These are phyloP conservation scores for Archaeoteleia sp. DNA, from an alignment of 2,888 invertebrate species.

Conservation along the genomic window DNA sequence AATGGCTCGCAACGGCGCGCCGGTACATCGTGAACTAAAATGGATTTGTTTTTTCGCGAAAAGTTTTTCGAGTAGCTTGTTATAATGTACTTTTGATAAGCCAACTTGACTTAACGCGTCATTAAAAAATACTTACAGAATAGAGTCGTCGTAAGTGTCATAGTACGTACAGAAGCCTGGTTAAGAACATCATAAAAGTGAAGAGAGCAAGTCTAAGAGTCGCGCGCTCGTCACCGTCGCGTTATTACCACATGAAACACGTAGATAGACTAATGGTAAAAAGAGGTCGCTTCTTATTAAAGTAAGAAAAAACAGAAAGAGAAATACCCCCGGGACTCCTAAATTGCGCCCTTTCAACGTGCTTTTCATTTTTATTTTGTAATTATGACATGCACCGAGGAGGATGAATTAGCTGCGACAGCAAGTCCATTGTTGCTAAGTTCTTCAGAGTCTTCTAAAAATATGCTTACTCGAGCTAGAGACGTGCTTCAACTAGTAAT, in stretches of 20 bases:
- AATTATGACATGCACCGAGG: too few relatives aligned
- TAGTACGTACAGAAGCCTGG: background rate
- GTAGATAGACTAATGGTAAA: background rate
- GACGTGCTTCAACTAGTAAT: too few relatives aligned
- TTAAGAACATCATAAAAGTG: slow-evolving; percentile 2
- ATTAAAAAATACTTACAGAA: slow-evolving; percentile 11
- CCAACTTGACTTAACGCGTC: slow-evolving; percentile 7
- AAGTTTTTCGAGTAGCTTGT: background rate
- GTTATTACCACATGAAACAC: background rate
- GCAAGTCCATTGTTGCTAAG: too few relatives aligned
- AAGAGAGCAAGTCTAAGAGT: slow-evolving; percentile 2
- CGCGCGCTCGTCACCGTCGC: slow-evolving; percentile 1
- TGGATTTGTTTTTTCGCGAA: background rate
- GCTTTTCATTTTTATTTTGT: too few relatives aligned
- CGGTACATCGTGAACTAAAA: background rate
- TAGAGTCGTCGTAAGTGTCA: background rate
- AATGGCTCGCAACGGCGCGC: background rate
- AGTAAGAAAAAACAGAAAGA: too few relatives aligned
- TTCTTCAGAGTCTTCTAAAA: too few relatives aligned
- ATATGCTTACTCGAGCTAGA: too few relatives aligned
- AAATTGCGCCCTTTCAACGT: too few relatives aligned
- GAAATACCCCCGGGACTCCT: too few relatives aligned
- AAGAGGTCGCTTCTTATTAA: too few relatives aligned
- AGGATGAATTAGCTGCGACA: too few relatives aligned
- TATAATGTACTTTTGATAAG: slow-evolving; percentile 11